Evolutionary conservation across 64 coral and sea anemone genomes (phyloP).

Genomic region (Dendrophyllia cribrosa): DNA sequence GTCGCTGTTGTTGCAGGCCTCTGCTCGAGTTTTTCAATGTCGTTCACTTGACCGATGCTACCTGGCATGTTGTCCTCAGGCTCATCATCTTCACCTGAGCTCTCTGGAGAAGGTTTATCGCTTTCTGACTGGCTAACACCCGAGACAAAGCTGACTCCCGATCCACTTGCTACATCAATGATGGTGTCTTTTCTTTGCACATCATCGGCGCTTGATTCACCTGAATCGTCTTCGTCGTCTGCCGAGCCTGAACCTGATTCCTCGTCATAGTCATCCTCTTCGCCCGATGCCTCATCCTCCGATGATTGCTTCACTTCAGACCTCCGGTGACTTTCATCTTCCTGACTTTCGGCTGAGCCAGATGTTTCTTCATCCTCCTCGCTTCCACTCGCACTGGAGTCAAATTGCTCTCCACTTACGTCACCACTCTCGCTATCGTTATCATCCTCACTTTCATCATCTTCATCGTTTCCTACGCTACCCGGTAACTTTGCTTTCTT

Average conservation of each 20-base stretch:
- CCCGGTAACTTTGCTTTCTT: conserved; percentile 48
- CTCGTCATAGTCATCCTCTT: conserved; percentile 24
- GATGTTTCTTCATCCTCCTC: conserved; percentile 3
- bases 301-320: neutral
- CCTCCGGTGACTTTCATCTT: neutral
- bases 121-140: conserved; percentile 31
- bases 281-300: neutral
- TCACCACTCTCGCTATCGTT: neutral
- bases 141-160: conserved; percentile 61
- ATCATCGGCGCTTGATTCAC: conserved; percentile 21
- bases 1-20: neutral
- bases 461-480: conserved; percentile 44
- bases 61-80: conserved; percentile 59
- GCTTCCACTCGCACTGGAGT: conserved; percentile 1
- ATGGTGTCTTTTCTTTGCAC: conserved; percentile 11
- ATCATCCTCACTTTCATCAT: conserved; percentile 7
- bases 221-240: neutral
- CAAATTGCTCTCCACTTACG: neutral
- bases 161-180: conserved; percentile 38
- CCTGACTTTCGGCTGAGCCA: conserved; percentile 11
- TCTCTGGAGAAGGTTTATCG: conserved; percentile 20
- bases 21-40: conserved; percentile 46
- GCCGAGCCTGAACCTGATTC: conserved; percentile 14
- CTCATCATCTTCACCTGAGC: conserved; percentile 29
- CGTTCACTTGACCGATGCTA: conserved; percentile 44